Conservation (phyloP, 2,888 invertebrate genomes). For the Torymus aiolomorphi region DNA sequence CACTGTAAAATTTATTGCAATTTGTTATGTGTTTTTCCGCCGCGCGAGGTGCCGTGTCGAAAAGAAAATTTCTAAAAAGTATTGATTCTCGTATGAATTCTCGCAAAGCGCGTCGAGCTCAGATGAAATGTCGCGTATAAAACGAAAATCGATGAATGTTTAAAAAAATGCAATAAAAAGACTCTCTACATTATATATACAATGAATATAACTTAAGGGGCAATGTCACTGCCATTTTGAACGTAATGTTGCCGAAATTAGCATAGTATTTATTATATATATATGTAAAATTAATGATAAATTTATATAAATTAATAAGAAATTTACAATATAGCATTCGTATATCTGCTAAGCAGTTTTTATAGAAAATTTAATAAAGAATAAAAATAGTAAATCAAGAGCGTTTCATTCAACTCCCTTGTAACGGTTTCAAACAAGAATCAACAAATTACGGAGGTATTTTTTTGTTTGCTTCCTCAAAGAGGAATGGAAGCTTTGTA, state of each 20-base stretch:
- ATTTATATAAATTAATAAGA: slow-evolving; percentile 45
- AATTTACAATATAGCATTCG: slow-evolving; percentile 44
- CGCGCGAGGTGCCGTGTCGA: slow-evolving; percentile 27
- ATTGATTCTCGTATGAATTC: slow-evolving; percentile 45
- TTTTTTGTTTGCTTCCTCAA: too few relatives aligned
- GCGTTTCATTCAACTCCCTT: neutral
- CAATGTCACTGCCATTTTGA: slow-evolving; percentile 53
- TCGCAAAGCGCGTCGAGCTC: slow-evolving; percentile 26
- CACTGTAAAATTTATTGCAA: slow-evolving; percentile 21
- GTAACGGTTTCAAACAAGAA: too few relatives aligned
- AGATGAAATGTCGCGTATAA: slow-evolving; percentile 30
- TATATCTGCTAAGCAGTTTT: slow-evolving; percentile 43
- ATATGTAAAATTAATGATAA: slow-evolving; percentile 24
- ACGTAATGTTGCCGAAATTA: slow-evolving; percentile 48
- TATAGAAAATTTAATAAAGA: slow-evolving; percentile 50
- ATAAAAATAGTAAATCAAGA: slow-evolving; percentile 31
- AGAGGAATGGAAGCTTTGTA: too few relatives aligned
- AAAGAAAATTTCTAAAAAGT: slow-evolving; percentile 44
- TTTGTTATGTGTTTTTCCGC: too few relatives aligned
- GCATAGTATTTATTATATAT: slow-evolving; percentile 55
- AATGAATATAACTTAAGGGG: slow-evolving; percentile 37
- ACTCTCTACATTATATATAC: slow-evolving; percentile 35
- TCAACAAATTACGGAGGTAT: too few relatives aligned
- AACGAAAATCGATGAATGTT: slow-evolving; percentile 28
- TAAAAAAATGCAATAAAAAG: slow-evolving; percentile 38